Base-by-base conservation (phyloP, 1,140 invertebrate species). In the Philotrypesis tridentata region DNA sequence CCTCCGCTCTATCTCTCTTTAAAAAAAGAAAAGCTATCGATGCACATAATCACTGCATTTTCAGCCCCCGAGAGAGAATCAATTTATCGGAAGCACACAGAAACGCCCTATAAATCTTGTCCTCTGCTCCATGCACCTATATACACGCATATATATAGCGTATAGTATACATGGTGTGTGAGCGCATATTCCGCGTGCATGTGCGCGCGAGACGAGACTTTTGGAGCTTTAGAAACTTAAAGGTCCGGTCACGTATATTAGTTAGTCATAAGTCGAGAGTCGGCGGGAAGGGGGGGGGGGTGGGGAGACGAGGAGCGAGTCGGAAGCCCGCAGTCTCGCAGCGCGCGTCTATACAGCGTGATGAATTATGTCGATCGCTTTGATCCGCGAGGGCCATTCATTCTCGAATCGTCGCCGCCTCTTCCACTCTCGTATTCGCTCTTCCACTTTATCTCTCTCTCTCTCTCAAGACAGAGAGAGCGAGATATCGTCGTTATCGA, bases 361-460 rank as follows among this genome's bases (percentile, higher is more conserved):
- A 70, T 70, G 67, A 37, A 70, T 70, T 70, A 37, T n/a, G 67
- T 70, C 31, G 67, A 70, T 70, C 67, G 21, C 31, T 70, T 37
- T 70, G 67, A 70, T 70, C 67, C 67, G 31, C 67, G 29, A 21
- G 31, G 25, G 27, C 67, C 67, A 70, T 70, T 70, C 31, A 37
- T 70, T 37, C 31, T 70, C 21, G 67, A 70, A n/a, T 37, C 14
- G 67, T 70, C 67, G 67, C 27, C 14, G 31, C 31, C 67, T 31
- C 31, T 37, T 9, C 17, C 29, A n/a, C 67, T 11, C 21, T 7
- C 29, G 27, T 33, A 27, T 60, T 37, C 4, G 9, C 21, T n/a
- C n/a, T n/a, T n/a, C n/a, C n/a, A n/a, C n/a, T n/a, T n/a, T 55
- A 7, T 7, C 48, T 55, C 48, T 7, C 48, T n/a, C 48, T n/a